Evolutionary conservation across 2,797 vertebrate species (phyloP).

Genomic region (Cossypha niveicapilla): DNA sequence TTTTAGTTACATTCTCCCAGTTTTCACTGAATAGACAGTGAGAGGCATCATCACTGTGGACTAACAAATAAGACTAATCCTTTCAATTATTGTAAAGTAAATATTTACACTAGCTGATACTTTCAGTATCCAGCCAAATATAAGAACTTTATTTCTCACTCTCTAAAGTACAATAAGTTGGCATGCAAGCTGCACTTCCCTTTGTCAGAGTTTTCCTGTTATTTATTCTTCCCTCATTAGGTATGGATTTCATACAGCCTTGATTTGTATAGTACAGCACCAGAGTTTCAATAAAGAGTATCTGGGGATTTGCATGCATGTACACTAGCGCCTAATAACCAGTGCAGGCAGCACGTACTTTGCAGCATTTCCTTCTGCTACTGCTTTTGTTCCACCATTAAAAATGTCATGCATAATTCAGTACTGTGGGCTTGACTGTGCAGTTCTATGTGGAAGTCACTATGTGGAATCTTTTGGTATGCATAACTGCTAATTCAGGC

Average conservation of each 20-base stretch:
- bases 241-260: slow-evolving; percentile 9
- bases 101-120: not conserved
- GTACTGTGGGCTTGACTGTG: not conserved
- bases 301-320: not conserved
- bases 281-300: slow-evolving; percentile 28
- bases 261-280: not conserved
- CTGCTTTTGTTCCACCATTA: slow-evolving; percentile 46
- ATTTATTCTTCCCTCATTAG: slow-evolving; percentile 25
- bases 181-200: not conserved
- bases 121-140: not conserved
- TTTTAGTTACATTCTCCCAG: not conserved
- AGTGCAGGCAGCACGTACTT: not conserved
- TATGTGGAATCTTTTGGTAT: not conserved
- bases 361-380: slow-evolving; percentile 25
- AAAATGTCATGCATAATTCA: slow-evolving; percentile 56
- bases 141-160: not conserved
- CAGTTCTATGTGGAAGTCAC: not conserved
- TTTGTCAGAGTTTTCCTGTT: not conserved
- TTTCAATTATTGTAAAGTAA: slow-evolving; percentile 1
- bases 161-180: not conserved
- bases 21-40: not conserved
- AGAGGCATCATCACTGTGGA: not conserved
- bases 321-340: slow-evolving; percentile 24
- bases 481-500: not conserved
- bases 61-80: slow-evolving; percentile 10